Evolutionary conservation across 2,888 invertebrate species (phyloP), one percentile per base, ranked within the genome.

Genomic region (Bombyx huttoni): DNA sequence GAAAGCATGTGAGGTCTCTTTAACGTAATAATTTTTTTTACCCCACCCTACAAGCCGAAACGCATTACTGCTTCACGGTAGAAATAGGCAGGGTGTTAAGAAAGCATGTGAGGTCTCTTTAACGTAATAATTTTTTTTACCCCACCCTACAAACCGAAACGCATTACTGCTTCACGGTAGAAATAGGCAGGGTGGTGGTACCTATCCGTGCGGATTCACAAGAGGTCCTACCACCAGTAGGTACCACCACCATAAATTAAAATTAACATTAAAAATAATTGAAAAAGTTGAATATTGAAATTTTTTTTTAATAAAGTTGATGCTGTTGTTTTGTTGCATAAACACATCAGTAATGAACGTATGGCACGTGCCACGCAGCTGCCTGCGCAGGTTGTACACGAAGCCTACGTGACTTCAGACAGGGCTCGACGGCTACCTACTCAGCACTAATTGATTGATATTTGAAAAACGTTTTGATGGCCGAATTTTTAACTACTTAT

Each of bases 381-480:
- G 52, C 53, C 49, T 13, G 13, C 40, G 8, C 53, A 50, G 54
- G 53, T 56, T 49, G 50, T 50, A 58, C 45, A 56, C 54, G 61
- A 61, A 61, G 80, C 67, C 77, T 84, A 86, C 86, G 86, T 87
- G 86, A 86, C 82, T 68, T 47, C 48, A 53, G 56, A 58, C 81
- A 82, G 73, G 68, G 63, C 67, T 62, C 70, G 58, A 53, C 58
- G 59, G 55, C 52, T 61, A 65, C 51, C 58, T 64, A 68, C 63
- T 61, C 65, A 65, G 58, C 64, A 59, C 63, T 77, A 76, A 79
- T 81, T 58, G 70, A 65, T 61, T 63, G 50, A 58, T 62, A 67
- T 68, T 66, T 55, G 59, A 55, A 70, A 70, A 68, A 63, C 54
- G 73, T 40, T 73, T 71, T 62, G 65, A 67, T 78, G 71, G 71